Percentiles rank a stretch among this genome's conserved stretches.
Conservation (phyloP, 2,888 invertebrate species). For the Alviniconcha strummeri region DNA sequence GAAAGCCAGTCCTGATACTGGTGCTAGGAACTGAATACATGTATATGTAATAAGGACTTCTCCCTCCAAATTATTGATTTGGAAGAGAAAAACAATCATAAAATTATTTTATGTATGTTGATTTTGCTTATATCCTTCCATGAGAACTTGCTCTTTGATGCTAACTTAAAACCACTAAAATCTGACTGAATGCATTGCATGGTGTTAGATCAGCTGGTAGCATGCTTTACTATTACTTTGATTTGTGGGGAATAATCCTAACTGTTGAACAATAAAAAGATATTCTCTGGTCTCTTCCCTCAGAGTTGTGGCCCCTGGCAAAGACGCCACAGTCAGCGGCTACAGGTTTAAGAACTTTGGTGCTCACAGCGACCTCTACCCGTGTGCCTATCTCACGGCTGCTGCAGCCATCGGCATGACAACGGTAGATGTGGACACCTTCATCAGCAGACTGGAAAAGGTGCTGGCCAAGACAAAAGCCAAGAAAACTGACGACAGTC, state of each 20-base stretch:
- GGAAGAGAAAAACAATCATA: too few species aligned
- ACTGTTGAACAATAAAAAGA: too few species aligned
- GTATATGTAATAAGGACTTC: too few species aligned
- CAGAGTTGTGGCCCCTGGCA: conserved; percentile 73
- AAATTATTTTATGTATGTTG: too few species aligned
- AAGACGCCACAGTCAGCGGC: conserved; percentile 56
- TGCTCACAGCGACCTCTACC: conserved; percentile 79
- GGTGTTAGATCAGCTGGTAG: too few species aligned
- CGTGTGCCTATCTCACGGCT: conserved; percentile 82
- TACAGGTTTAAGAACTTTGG: conserved; percentile 80
- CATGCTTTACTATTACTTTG: too few species aligned
- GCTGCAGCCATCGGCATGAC: conserved; percentile 84
- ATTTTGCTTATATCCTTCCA: too few species aligned
- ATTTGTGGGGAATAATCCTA: too few species aligned
- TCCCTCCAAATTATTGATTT: too few species aligned
- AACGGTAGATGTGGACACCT: conserved; percentile 81
- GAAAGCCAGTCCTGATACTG: background rate
- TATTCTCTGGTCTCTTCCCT: background rate
- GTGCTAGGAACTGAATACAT: background rate
- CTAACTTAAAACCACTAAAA: too few species aligned
- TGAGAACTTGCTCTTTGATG: too few species aligned
- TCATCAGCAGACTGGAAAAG: conserved; percentile 81
- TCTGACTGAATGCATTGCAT: too few species aligned
- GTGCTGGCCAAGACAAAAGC: conserved; percentile 74
- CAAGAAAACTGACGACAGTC: background rate